Evolutionary conservation across 2,113 vertebrate species (phyloP).

Genomic region (Ageneiosus marmoratus): DNA sequence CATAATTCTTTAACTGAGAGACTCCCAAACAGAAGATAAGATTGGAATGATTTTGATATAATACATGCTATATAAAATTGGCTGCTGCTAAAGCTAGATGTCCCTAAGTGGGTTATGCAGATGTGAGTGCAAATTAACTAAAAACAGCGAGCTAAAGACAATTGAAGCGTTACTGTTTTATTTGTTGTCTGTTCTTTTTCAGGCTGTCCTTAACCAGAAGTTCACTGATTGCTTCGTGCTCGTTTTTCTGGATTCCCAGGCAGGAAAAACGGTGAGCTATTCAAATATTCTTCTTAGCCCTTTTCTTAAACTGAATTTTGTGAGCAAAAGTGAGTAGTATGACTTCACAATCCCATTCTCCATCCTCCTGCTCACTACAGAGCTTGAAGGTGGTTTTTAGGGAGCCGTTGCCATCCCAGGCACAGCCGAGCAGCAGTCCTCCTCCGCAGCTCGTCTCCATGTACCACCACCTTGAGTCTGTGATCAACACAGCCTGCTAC

Average conservation of each 20-base stretch:
- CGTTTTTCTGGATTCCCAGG: constrained; percentile 90
- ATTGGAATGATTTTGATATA: neutral
- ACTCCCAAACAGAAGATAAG: constrained; percentile 33
- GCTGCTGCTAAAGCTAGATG: neutral
- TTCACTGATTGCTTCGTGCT: constrained; percentile 97
- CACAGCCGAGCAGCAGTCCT: constrained; percentile 85
- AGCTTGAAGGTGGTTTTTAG: constrained; percentile 95
- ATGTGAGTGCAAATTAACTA: neutral
- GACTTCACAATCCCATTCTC: neutral
- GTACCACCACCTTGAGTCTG: constrained; percentile 95
- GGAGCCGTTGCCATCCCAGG: constrained; percentile 86
- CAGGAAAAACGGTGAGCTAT: constrained; percentile 89
- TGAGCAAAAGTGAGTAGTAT: neutral
- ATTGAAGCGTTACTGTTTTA: neutral
- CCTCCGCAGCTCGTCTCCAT: constrained; percentile 94
- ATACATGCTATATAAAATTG: neutral
- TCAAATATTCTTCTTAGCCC: neutral
- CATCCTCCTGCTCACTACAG: constrained; percentile 64
- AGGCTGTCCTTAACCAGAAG: constrained; percentile 98
- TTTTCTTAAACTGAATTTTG: neutral
- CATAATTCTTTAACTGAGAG: constrained; percentile 41
- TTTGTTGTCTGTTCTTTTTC: constrained; percentile 25
- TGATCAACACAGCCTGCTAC: constrained; percentile 97
- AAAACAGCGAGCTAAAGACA: constrained; percentile 3
- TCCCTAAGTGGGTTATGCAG: neutral